Conservation (phyloP, 2,888 invertebrate genomes). For the Orchesella flavescens region DNA sequence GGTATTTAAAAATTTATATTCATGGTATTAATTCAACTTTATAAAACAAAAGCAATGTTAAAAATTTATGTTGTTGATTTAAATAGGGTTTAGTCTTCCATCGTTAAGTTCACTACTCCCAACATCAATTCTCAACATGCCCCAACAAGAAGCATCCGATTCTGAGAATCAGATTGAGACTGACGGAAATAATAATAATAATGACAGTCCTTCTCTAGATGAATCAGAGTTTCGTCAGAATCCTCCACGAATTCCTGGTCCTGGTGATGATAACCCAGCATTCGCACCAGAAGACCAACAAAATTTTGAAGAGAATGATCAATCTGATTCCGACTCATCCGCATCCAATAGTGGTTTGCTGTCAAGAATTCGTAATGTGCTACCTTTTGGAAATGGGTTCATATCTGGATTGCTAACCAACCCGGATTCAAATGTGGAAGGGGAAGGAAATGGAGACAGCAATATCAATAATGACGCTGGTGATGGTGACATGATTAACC, state of each 20-base stretch:
- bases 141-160: not conserved
- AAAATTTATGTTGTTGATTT: too few species aligned
- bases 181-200: constrained; percentile 3
- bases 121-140: constrained; percentile 24
- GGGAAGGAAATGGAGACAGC: not conserved
- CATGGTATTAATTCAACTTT: too few species aligned
- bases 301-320: not conserved
- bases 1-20: too few species aligned
- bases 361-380: constrained; percentile 30
- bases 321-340: not conserved
- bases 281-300: not conserved
- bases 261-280: not conserved
- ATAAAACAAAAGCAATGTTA: not conserved
- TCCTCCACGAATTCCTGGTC: not conserved
- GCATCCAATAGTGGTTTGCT: not conserved
- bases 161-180: not conserved
- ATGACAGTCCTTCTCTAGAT: not conserved
- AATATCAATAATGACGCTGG: not conserved
- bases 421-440: not conserved
- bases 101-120: constrained; percentile 22
- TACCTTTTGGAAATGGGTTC: constrained; percentile 44
- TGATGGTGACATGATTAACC: not conserved
- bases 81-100: constrained; percentile 21
- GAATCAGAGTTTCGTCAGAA: constrained; percentile 6
- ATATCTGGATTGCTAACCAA: constrained; percentile 23